Conservation (phyloP, 1,140 invertebrate species). For the Mycetomoellerius zeteki region DNA sequence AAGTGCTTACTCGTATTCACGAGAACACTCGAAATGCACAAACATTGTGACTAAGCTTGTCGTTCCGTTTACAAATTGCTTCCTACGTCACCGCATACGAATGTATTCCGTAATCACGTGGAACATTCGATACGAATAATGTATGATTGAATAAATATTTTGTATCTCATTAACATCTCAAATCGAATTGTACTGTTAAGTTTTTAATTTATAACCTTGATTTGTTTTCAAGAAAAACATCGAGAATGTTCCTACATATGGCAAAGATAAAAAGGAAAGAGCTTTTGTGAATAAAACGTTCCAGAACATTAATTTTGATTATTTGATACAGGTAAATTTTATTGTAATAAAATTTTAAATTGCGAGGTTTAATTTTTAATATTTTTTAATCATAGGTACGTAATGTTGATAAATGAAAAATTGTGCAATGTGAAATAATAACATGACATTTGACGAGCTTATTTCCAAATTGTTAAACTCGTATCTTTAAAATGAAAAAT, state of each 20-base stretch:
- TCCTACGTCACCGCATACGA: background rate
- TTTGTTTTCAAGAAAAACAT: background rate
- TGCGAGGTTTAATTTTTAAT: background rate
- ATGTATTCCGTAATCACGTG: background rate
- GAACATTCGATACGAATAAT: background rate
- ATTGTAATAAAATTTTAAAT: constrained; percentile 8
- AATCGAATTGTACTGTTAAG: background rate
- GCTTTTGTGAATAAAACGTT: background rate
- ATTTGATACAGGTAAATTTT: background rate
- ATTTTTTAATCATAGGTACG: background rate
- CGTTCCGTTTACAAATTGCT: constrained; percentile 42
- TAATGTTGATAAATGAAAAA: background rate
- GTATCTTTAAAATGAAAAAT: background rate
- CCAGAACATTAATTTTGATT: background rate
- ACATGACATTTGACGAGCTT: background rate
- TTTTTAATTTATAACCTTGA: background rate
- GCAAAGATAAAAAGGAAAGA: background rate
- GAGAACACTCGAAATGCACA: constrained; percentile 47
- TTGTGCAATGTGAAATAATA: background rate
- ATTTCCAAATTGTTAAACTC: background rate
- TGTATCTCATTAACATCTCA: background rate
- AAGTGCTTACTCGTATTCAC: constrained; percentile 39
- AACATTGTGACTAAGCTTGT: constrained; percentile 39
- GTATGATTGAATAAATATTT: background rate
- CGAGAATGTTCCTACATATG: background rate